Evolutionary conservation across 2,888 invertebrate genomes (phyloP).

Genomic region (Mesoligia furuncula): DNA sequence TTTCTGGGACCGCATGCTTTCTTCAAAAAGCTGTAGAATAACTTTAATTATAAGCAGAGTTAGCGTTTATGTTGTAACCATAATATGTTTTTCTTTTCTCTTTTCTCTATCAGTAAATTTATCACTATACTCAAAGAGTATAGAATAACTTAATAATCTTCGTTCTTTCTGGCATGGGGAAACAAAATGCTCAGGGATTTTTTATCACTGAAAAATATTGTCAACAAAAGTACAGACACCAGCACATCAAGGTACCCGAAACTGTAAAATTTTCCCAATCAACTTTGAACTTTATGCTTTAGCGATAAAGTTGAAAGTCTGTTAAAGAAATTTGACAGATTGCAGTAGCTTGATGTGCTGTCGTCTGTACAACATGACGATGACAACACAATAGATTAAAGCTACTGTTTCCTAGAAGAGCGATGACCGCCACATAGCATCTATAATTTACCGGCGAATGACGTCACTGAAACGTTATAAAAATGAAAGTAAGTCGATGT

Average conservation of each 20-base stretch:
- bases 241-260: no score
- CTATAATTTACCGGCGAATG: background rate
- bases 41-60: no score
- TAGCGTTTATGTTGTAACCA: background rate
- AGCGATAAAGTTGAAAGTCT: no score
- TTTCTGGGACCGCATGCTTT: background rate
- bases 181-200: background rate
- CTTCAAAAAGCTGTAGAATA: no score
- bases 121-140: background rate
- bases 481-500: background rate
- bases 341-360: no score
- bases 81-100: background rate
- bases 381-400: background rate
- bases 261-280: no score
- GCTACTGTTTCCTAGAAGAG: background rate
- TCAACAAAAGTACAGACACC: no score
- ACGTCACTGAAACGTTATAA: background rate
- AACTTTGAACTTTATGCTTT: no score
- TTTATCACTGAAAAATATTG: background rate
- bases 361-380: background rate
- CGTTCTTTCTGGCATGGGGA: background rate
- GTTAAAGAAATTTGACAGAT: no score
- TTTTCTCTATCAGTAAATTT: no score
- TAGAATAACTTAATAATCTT: background rate
- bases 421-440: background rate